phyloP scores from a whole-genome alignment of 2,113 vertebrate species.

The Lates calcarifer region DNA sequence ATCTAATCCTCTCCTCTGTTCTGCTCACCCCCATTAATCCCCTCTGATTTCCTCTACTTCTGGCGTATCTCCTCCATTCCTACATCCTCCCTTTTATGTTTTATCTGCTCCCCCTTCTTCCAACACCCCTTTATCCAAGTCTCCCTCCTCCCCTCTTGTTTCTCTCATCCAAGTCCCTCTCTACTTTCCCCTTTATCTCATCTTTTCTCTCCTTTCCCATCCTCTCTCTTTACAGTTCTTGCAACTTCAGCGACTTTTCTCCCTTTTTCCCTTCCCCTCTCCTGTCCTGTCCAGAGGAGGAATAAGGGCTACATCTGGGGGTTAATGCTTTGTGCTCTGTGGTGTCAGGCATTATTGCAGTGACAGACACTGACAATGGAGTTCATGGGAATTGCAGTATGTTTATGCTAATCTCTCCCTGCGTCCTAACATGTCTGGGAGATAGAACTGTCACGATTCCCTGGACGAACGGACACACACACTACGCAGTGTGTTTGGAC shows the following conservation, averaged over 20 bases:
- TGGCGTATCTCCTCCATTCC: not conserved
- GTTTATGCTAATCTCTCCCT: slow-evolving; percentile 73
- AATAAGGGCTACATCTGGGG: slow-evolving; percentile 70
- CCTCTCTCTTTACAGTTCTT: not conserved
- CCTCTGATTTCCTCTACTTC: not conserved
- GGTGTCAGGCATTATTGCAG: too few species aligned
- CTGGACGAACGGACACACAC: not conserved
- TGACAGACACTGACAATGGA: slow-evolving; percentile 58
- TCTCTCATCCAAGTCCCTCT: too few species aligned
- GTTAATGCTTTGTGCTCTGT: slow-evolving; percentile 68
- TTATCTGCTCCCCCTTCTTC: not conserved
- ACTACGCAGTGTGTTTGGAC: too few species aligned
- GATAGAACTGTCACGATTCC: slow-evolving; percentile 59
- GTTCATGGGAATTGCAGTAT: slow-evolving; percentile 63
- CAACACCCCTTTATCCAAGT: not conserved
- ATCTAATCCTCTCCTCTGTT: slow-evolving; percentile 36
- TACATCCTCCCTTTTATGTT: not conserved
- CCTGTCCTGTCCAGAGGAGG: slow-evolving; percentile 67
- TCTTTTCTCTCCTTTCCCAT: not conserved
- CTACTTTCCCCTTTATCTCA: not conserved
- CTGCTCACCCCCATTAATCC: not conserved
- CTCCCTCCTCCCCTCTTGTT: too few species aligned
- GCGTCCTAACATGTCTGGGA: slow-evolving; percentile 56
- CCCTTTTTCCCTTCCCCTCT: not conserved
- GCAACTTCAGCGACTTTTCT: not conserved